Percentiles rank a stretch among this genome's conserved stretches.
phyloP scores from a whole-genome alignment of 2,797 vertebrate genomes.

The Cacajao melanocephalus region DNA sequence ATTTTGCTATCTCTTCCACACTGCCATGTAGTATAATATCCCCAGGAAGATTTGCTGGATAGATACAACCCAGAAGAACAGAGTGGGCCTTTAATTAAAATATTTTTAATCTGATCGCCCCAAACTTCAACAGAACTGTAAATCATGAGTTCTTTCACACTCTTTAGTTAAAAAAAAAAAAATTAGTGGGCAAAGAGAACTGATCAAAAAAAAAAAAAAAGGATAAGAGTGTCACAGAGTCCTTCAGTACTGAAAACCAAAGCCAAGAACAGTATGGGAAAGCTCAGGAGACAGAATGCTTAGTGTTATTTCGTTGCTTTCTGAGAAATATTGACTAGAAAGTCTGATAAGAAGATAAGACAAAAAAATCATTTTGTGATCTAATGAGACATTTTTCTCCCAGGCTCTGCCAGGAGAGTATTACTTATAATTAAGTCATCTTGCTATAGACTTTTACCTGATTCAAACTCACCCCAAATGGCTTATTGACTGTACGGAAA shows the following conservation, averaged over 20 bases:
- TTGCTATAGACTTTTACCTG: slow-evolving; percentile 26
- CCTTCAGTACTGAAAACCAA: background rate
- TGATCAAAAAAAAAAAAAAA: slow-evolving; percentile 14
- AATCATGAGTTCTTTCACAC: slow-evolving; percentile 6
- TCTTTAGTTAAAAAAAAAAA: background rate
- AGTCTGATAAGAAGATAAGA: background rate
- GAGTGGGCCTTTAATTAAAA: slow-evolving; percentile 37
- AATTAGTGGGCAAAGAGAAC: background rate
- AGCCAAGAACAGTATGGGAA: background rate
- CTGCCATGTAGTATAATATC: background rate
- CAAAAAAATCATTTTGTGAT: background rate
- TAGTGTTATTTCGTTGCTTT: background rate
- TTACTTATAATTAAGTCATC: slow-evolving; percentile 19
- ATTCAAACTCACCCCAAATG: slow-evolving; percentile 11
- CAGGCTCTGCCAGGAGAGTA: background rate
- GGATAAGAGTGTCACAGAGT: background rate
- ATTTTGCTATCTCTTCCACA: background rate
- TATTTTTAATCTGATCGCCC: background rate
- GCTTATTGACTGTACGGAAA: background rate
- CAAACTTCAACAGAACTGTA: slow-evolving; percentile 1
- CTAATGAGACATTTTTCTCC: slow-evolving; percentile 2
- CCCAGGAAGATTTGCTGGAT: background rate
- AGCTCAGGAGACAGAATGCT: background rate
- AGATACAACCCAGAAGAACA: slow-evolving; percentile 6
- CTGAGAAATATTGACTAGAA: background rate